A percentile compares a stretch with the other conserved stretches of the same genome.
Conservation (phyloP, 2,113 vertebrate species). For the Archilochus colubris region DNA sequence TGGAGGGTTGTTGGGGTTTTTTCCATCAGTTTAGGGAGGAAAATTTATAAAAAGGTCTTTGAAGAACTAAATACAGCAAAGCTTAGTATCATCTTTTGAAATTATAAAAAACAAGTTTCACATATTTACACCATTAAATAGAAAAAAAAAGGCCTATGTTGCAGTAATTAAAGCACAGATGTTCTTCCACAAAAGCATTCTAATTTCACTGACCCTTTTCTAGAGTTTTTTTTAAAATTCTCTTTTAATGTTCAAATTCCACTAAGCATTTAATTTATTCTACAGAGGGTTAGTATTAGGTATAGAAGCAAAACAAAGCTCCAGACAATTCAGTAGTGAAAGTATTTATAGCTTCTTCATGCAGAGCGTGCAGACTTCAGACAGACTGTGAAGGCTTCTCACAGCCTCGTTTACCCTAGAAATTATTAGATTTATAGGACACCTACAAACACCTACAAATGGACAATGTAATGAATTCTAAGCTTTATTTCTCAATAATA, state of each 20-base stretch:
- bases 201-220: not conserved
- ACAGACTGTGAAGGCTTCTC: not conserved
- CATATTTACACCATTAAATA: not conserved
- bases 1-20: not conserved
- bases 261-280: not conserved
- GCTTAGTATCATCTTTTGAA: not conserved
- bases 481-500: conserved; percentile 30
- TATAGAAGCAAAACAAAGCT: not conserved
- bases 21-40: not conserved
- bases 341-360: not conserved
- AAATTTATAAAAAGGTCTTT: not conserved
- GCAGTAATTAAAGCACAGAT: not conserved
- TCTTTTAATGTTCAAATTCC: not conserved
- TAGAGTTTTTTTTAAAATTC: not conserved
- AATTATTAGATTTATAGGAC: conserved; percentile 56
- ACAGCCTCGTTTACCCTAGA: not conserved
- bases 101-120: not conserved
- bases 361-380: not conserved
- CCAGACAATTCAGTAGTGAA: not conserved
- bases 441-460: conserved; percentile 55
- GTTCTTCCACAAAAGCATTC: not conserved
- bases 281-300: not conserved
- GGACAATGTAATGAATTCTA: conserved; percentile 32
- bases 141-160: not conserved
- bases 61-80: not conserved